A percentile compares a stretch with the other conserved stretches of the same genome.
These are phyloP conservation scores for Andrena fulva DNA, from an alignment of 2,888 invertebrate genomes.

Conservation along the genomic window DNA sequence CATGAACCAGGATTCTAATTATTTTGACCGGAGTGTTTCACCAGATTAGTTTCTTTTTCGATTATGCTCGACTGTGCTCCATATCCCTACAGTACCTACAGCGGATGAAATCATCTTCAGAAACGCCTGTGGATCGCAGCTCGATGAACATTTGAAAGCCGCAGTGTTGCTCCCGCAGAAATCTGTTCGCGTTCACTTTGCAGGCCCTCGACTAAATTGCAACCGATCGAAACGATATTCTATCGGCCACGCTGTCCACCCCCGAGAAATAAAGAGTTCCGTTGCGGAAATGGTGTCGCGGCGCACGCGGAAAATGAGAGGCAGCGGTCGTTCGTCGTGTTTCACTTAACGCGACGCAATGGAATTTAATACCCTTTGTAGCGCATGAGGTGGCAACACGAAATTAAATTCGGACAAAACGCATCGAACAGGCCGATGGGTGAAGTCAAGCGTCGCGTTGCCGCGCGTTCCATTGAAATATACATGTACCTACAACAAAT, in stretches of 20 bases:
- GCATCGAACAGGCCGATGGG: slow-evolving; percentile 15
- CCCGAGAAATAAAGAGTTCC: slow-evolving; percentile 38
- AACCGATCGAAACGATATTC: slow-evolving; percentile 28
- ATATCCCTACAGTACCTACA: no score
- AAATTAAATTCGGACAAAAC: slow-evolving; percentile 66
- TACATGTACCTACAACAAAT: slow-evolving; percentile 32
- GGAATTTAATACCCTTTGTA: slow-evolving; percentile 65
- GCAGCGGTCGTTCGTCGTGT: slow-evolving; percentile 46
- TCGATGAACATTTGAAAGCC: background rate
- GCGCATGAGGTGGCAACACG: slow-evolving; percentile 60
- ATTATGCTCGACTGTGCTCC: no score
- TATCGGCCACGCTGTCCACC: slow-evolving; percentile 26
- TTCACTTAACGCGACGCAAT: slow-evolving; percentile 56
- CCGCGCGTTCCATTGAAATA: slow-evolving; percentile 31
- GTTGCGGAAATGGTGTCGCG: slow-evolving; percentile 47
- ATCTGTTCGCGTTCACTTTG: background rate
- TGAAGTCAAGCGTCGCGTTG: slow-evolving; percentile 61
- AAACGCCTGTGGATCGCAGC: no score
- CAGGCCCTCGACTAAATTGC: slow-evolving; percentile 8
- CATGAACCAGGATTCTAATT: no score
- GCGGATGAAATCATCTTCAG: background rate
- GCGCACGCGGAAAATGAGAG: slow-evolving; percentile 53
- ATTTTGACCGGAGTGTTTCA: no score
- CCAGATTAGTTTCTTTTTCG: no score
- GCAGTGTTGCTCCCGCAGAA: background rate